Percentiles rank a stretch among this genome's conserved stretches.
phyloP scores from a whole-genome alignment of 2,797 vertebrate species.

The Arctocebus calabarensis region DNA sequence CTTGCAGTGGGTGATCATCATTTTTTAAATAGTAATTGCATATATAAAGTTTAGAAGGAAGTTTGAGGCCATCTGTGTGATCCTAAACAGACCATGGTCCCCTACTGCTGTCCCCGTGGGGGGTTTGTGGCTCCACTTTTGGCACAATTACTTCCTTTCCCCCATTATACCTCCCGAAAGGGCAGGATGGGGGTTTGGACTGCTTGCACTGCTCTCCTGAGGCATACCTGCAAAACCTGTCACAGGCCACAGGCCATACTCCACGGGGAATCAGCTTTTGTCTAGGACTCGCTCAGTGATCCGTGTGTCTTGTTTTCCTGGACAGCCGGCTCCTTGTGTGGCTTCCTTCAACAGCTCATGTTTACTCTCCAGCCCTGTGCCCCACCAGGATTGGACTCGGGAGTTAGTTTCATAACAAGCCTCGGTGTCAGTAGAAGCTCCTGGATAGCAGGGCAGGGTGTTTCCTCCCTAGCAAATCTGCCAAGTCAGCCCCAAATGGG shows the following conservation, averaged over 20 bases:
- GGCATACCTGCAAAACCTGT: background rate
- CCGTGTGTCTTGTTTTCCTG: rapidly evolving
- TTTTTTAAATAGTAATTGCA: background rate
- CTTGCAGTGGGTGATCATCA: background rate
- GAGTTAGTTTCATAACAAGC: background rate
- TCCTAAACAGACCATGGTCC: background rate
- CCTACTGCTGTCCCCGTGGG: background rate
- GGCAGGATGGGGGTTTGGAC: background rate
- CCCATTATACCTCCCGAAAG: background rate
- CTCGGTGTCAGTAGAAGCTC: background rate
- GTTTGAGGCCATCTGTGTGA: background rate
- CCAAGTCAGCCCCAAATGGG: background rate
- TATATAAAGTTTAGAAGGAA: background rate
- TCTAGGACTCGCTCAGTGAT: background rate
- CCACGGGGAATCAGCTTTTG: background rate
- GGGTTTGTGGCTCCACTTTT: background rate
- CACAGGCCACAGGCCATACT: background rate
- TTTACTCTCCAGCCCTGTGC: rapidly evolving
- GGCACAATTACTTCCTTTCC: background rate
- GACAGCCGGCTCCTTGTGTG: rapidly evolving
- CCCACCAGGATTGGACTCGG: rapidly evolving
- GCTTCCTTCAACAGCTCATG: background rate
- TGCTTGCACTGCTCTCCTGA: background rate
- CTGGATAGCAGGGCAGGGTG: rapidly evolving
- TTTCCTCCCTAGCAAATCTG: background rate